Conservation (phyloP, 2,888 invertebrate genomes). For the Zaprionus lineosus region DNA sequence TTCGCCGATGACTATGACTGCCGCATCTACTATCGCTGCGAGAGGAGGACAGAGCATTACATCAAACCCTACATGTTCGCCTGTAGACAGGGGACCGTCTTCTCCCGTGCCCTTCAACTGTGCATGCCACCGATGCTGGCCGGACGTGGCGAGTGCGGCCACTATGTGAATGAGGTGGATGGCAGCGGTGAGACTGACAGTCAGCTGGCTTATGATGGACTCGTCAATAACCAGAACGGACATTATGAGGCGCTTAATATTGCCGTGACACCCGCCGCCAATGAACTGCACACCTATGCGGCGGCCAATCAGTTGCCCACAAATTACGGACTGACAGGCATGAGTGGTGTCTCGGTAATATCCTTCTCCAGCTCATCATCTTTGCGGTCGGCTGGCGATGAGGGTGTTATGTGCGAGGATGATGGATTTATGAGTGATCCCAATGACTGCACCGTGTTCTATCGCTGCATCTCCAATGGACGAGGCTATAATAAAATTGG, state of each 20-base stretch:
- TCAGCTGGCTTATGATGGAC: conserved; percentile 54
- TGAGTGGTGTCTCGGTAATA: conserved; percentile 81
- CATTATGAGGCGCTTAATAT: conserved; percentile 55
- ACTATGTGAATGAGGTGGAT: conserved; percentile 81
- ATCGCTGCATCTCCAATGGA: conserved; percentile 88
- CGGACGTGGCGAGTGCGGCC: conserved; percentile 87
- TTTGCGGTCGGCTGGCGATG: conserved; percentile 62
- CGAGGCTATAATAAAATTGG: conserved; percentile 87
- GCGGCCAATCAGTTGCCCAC: conserved; percentile 67
- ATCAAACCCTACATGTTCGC: conserved; percentile 86
- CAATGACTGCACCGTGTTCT: conserved; percentile 89
- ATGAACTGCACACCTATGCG: conserved; percentile 57
- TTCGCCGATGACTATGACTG: conserved; percentile 89
- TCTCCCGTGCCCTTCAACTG: conserved; percentile 86
- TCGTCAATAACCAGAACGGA: conserved; percentile 48
- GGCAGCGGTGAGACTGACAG: conserved; percentile 45
- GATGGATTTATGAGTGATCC: conserved; percentile 89
- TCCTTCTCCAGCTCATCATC: conserved; percentile 81
- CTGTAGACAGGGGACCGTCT: conserved; percentile 90
- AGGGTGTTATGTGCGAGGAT: conserved; percentile 83
- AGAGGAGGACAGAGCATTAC: conserved; percentile 84
- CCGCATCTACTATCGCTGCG: conserved; percentile 89
- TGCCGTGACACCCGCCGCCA: conserved; percentile 58
- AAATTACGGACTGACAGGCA: conserved; percentile 79
- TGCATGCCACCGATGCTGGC: conserved; percentile 89